Percentiles rank a stretch among this genome's conserved stretches.
Conservation (phyloP, 2,888 invertebrate genomes). For the Tethea ocularis region DNA sequence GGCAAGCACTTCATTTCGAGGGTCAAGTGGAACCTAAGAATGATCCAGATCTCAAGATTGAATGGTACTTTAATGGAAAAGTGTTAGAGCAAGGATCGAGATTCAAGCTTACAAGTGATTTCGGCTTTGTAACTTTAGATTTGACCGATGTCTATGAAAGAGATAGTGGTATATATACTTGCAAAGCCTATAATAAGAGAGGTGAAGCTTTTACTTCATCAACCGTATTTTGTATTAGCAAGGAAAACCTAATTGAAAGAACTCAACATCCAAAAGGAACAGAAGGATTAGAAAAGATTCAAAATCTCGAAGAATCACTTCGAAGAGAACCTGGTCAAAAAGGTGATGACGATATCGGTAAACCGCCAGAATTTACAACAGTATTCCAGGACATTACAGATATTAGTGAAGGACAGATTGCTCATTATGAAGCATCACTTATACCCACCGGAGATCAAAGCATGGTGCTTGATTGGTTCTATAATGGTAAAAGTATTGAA, state of each 20-base stretch:
- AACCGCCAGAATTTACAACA: conserved; percentile 94
- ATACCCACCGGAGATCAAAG: conserved; percentile 97
- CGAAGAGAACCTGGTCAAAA: conserved; percentile 87
- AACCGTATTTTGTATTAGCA: conserved; percentile 92
- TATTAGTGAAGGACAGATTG: conserved; percentile 96
- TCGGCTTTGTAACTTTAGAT: conserved; percentile 98
- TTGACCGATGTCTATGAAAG: conserved; percentile 95
- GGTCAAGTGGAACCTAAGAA: conserved; percentile 97
- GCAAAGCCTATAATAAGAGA: conserved; percentile 93
- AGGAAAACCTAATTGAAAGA: conserved; percentile 92
- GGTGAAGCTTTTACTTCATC: conserved; percentile 97
- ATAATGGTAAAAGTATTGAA: conserved; percentile 94
- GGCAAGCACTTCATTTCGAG: conserved; percentile 94
- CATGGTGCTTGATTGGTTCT: conserved; percentile 98
- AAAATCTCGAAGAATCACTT: conserved; percentile 94
- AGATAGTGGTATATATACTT: conserved; percentile 97
- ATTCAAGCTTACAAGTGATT: conserved; percentile 96
- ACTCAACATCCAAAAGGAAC: conserved; percentile 98
- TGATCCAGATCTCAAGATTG: conserved; percentile 94
- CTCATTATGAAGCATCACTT: conserved; percentile 98
- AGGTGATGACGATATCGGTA: conserved; percentile 90
- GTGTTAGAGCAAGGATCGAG: conserved; percentile 93
- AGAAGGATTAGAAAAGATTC: conserved; percentile 95
- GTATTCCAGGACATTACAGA: conserved; percentile 92
- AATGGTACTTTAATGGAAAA: conserved; percentile 98